phyloP scores from a whole-genome alignment of 2,113 vertebrate genomes.

The Dasyurus viverrinus region DNA sequence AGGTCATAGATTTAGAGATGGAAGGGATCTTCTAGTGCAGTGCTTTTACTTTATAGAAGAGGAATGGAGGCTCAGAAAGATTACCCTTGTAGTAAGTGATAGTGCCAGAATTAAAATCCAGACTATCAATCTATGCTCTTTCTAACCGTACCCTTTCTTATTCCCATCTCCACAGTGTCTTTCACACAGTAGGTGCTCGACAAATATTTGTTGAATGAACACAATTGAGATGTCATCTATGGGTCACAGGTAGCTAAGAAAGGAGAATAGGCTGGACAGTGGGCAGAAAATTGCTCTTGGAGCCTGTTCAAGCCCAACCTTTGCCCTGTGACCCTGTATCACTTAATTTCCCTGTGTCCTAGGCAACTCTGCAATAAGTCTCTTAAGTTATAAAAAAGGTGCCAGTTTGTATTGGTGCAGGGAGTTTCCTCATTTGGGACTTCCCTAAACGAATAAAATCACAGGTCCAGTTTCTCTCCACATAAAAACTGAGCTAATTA shows the following conservation, averaged over 20 bases:
- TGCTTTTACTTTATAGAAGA: not conserved
- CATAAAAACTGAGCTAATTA: not conserved
- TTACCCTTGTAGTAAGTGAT: not conserved
- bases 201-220: not conserved
- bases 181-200: not conserved
- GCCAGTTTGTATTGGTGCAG: not conserved
- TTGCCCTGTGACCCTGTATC: not conserved
- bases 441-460: not conserved
- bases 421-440: not conserved
- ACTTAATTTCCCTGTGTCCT: not conserved
- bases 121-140: not conserved
- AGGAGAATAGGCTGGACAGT: not conserved
- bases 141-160: not conserved
- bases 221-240: not conserved
- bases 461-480: not conserved
- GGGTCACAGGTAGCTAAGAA: not conserved
- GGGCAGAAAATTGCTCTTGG: not conserved
- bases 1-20: not conserved
- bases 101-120: not conserved
- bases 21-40: not conserved
- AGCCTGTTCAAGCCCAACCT: not conserved
- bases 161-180: not conserved
- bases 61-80: not conserved
- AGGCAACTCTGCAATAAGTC: no score
- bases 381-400: not conserved